These are phyloP conservation scores for Dipodomys merriami DNA, from an alignment of 2,113 vertebrate species.

Conservation along the genomic window DNA sequence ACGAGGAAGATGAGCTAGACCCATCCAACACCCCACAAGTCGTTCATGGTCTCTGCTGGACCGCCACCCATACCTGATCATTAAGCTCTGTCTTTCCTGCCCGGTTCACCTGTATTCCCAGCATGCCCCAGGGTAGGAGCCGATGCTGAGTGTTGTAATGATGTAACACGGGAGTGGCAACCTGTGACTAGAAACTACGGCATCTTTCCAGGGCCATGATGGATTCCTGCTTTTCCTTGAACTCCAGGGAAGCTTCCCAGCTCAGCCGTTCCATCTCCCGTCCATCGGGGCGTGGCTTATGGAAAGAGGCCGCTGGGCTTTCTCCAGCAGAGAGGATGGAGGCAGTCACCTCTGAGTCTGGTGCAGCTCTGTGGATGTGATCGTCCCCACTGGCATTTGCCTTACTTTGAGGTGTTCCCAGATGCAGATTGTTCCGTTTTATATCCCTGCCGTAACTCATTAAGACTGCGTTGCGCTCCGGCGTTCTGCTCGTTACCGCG, in stretches of 20 bases:
- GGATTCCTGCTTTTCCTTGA: neutral
- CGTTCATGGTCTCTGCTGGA: neutral
- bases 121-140: neutral
- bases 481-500: slow-evolving; percentile 82
- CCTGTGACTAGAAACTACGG: neutral
- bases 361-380: neutral
- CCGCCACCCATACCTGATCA: neutral
- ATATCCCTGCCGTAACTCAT: slow-evolving; percentile 78
- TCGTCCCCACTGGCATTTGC: neutral
- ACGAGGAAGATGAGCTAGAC: neutral
- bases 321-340: neutral
- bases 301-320: neutral
- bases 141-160: neutral
- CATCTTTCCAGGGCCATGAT: neutral
- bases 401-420: slow-evolving; percentile 78
- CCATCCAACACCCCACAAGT: too few species aligned
- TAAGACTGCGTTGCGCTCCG: slow-evolving; percentile 76
- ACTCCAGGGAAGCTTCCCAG: neutral
- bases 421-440: slow-evolving; percentile 74
- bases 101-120: neutral
- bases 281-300: fast-evolving
- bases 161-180: neutral
- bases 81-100: neutral
- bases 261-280: neutral
- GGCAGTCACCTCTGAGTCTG: neutral